Conservation (phyloP, 1,140 invertebrate species). For the Helicoverpa armigera region DNA sequence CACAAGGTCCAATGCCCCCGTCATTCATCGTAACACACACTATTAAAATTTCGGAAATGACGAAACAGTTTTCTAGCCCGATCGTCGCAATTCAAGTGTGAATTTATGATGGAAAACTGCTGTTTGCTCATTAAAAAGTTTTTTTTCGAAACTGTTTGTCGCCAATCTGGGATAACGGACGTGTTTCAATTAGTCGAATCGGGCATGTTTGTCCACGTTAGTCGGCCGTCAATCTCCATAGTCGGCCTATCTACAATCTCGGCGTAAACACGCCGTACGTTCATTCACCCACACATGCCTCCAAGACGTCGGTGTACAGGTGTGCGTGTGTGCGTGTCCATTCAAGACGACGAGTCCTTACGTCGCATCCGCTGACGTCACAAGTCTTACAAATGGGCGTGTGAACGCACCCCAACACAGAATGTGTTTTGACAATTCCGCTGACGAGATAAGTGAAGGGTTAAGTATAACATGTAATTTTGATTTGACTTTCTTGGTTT, state of each 20-base stretch:
- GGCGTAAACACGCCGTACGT: constrained; percentile 77
- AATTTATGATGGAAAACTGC: constrained; percentile 73
- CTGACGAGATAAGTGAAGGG: constrained; percentile 75
- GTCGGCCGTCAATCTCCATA: constrained; percentile 77
- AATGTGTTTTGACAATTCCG: constrained; percentile 75
- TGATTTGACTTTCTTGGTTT: constrained; percentile 36
- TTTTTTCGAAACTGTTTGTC: constrained; percentile 67
- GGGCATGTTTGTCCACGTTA: constrained; percentile 70
- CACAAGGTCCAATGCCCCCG: constrained; percentile 82
- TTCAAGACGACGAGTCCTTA: constrained; percentile 80
- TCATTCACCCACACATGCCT: constrained; percentile 73
- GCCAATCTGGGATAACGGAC: constrained; percentile 68
- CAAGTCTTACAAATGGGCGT: constrained; percentile 78
- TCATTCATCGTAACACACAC: constrained; percentile 77
- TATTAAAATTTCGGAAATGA: constrained; percentile 85
- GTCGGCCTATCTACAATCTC: constrained; percentile 67
- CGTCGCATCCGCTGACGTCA: constrained; percentile 82
- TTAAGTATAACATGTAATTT: constrained; percentile 71
- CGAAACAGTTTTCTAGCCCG: constrained; percentile 79
- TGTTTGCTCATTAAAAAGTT: constrained; percentile 75
- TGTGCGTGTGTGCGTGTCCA: constrained; percentile 73
- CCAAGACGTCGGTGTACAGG: constrained; percentile 49
- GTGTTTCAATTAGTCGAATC: constrained; percentile 75
- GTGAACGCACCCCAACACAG: constrained; percentile 70
- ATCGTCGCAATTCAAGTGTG: constrained; percentile 80